Evolutionary conservation across 1,140 invertebrate genomes (phyloP), one percentile per base, ranked within the genome.

Genomic region (Cydia amplana): DNA sequence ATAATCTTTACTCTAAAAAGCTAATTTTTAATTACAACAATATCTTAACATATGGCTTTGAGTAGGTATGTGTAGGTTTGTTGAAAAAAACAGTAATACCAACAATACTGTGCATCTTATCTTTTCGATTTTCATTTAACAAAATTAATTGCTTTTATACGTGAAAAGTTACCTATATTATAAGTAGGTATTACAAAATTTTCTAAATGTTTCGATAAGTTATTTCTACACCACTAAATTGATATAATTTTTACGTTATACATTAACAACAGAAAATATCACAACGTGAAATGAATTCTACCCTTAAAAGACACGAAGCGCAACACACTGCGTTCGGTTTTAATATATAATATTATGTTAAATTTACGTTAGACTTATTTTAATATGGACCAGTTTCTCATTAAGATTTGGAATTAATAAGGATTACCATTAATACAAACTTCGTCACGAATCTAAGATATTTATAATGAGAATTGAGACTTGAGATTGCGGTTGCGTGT

Each of bases 1-100:
- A 64, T 16, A 60, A 63, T 25, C 4, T 77, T 75, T 77, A 75
- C 64, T 67, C 63, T 73, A 51, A 75, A 63, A 32, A 70, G 28
- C 65, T 70, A 70, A 18, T 18, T 40, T 40, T 70, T 70, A 40
- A 36, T 70, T 70, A 70, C n/a, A 40, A 43, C 65, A 70, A 70
- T 18, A 40, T 70, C 28, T 70, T 36, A 60, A n/a, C 6, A 55
- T n/a, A 60, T 60, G 20, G 10, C 9, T 60, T 23, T 60, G 55
- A 60, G 55, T 60, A 60, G 2, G 20, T 60, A 51, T 7, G 55
- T 60, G 10, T 60, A 23, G n/a, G n/a, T 55, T 51, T 23, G 4
- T n/a, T 51, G 49, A 51, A 18, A n/a, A 18, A 23, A 60, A 60
- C 18, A 23, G 2, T 18, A 23, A 60, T 55, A 55, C 55, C 55